Conservation (phyloP, 2,797 vertebrate genomes). For the Coracias cyanogaster region DNA sequence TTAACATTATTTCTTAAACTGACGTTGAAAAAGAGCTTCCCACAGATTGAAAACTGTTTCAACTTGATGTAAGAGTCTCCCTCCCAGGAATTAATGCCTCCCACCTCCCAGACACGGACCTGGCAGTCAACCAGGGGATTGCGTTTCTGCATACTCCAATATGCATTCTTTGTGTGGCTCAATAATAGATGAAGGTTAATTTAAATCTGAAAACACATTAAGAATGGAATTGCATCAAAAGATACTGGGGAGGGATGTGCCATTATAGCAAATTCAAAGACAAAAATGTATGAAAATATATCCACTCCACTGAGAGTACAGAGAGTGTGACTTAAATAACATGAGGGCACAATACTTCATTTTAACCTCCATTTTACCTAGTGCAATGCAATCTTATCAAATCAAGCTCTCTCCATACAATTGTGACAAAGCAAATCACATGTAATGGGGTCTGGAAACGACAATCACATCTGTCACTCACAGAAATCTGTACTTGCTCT, state of each 20-base stretch:
- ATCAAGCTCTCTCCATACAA: conserved; percentile 3
- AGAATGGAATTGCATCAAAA: neutral
- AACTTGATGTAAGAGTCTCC: neutral
- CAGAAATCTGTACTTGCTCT: neutral
- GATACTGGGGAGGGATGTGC: neutral
- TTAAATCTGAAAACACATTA: conserved; percentile 24
- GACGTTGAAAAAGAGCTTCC: neutral
- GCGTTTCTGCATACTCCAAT: neutral
- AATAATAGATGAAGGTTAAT: conserved; percentile 34
- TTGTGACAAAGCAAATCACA: conserved; percentile 34
- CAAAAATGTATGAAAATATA: conserved; percentile 22
- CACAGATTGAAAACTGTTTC: neutral
- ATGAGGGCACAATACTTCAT: neutral
- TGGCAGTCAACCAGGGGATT: neutral
- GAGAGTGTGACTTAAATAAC: neutral
- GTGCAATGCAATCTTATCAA: neutral
- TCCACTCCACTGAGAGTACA: neutral
- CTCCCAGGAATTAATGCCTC: neutral
- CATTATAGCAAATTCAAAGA: neutral
- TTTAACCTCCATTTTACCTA: neutral
- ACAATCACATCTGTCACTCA: conserved; percentile 33
- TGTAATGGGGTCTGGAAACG: conserved; percentile 19
- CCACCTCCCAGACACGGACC: neutral
- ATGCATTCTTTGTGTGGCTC: neutral
- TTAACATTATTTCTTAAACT: neutral